Percentiles rank a stretch among this genome's conserved stretches.
Evolutionary conservation across 2,797 vertebrate genomes (phyloP).

Genomic region (Chanos chanos): DNA sequence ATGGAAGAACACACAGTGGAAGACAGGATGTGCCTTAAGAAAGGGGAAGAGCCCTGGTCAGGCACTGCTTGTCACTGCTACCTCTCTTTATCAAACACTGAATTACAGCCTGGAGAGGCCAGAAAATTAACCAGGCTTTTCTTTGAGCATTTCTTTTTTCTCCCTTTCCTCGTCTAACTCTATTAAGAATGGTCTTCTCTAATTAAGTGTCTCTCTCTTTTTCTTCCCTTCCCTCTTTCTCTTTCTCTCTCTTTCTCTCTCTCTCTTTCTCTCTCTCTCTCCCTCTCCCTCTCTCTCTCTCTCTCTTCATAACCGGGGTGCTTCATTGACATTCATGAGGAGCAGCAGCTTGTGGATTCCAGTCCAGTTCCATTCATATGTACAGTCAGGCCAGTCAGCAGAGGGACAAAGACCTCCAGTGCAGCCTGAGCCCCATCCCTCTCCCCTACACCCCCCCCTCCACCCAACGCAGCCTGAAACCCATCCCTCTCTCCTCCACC

Average conservation of each 20-base stretch:
- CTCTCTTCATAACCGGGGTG: constrained; percentile 36
- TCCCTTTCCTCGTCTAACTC: constrained; percentile 53
- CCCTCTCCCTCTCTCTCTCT: not conserved
- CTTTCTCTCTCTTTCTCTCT: constrained; percentile 21
- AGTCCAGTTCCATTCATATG: not conserved
- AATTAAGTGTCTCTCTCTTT: not conserved
- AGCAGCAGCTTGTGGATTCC: not conserved
- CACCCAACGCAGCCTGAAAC: no score
- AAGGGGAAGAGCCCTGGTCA: constrained; percentile 28
- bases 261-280: constrained; percentile 13
- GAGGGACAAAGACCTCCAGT: no score
- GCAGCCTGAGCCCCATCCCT: no score
- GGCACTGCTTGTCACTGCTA: no score
- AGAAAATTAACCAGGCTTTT: no score
- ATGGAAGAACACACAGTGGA: constrained; percentile 13
- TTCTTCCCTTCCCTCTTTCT: constrained; percentile 26
- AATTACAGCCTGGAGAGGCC: no score
- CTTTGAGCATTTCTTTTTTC: no score
- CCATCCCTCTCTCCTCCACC: no score
- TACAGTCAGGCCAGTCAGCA: not conserved
- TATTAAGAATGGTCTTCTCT: not conserved
- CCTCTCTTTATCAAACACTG: no score
- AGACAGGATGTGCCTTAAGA: constrained; percentile 29
- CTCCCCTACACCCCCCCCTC: no score
- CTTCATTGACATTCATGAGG: constrained; percentile 1